Conservation (phyloP, 2,113 vertebrate species). For the Nesogale talazaci region DNA sequence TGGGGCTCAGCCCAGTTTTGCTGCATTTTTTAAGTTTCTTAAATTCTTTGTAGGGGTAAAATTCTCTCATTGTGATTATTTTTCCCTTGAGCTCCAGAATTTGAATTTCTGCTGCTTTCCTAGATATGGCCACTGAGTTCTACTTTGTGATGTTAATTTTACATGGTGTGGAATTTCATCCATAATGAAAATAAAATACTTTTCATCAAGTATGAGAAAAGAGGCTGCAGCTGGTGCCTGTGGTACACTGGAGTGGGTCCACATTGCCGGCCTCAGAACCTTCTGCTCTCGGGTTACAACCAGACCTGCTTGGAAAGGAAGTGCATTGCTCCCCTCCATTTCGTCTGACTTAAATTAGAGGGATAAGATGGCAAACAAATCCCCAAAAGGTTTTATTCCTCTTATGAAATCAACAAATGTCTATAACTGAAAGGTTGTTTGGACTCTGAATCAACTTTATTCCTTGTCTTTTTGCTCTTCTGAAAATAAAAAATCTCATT, state of each 20-base stretch:
- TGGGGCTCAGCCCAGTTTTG: no score
- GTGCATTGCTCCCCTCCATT: neutral
- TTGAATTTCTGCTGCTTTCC: conserved; percentile 27
- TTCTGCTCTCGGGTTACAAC: neutral
- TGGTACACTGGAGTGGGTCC: neutral
- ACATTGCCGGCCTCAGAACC: neutral
- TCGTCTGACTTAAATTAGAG: conserved; percentile 51
- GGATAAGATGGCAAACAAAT: conserved; percentile 34
- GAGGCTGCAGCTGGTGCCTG: neutral
- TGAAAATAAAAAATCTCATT: conserved; percentile 72
- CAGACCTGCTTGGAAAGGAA: neutral
- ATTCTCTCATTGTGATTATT: neutral
- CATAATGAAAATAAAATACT: conserved; percentile 14
- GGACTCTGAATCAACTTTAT: conserved; percentile 57
- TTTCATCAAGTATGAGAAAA: neutral
- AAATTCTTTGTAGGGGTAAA: neutral
- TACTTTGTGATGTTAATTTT: conserved; percentile 43
- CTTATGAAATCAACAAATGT: conserved; percentile 57
- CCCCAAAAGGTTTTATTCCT: neutral
- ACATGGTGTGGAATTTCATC: conserved; percentile 20
- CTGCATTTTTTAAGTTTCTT: neutral
- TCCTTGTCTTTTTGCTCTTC: conserved; percentile 65
- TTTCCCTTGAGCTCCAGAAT: neutral
- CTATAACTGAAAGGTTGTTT: conserved; percentile 55
- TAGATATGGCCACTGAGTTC: conserved; percentile 2